Conservation (phyloP, 2,888 invertebrate genomes). For the Serripes groenlandicus region DNA sequence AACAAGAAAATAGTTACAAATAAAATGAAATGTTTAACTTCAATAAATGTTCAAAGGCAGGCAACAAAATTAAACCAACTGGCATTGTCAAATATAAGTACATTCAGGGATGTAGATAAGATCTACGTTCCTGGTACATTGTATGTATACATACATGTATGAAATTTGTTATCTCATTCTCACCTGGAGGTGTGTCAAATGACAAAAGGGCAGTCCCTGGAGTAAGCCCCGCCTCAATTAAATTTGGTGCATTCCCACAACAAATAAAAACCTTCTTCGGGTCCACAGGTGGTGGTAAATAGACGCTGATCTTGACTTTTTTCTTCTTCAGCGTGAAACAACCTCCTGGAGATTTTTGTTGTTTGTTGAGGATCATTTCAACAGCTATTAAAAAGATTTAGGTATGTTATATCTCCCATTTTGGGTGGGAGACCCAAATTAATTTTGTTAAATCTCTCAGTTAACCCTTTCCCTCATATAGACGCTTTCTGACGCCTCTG, state of each 20-base stretch:
- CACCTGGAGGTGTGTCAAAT: slow-evolving; percentile 26
- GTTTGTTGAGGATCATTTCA: slow-evolving; percentile 17
- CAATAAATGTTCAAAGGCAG: too few species aligned
- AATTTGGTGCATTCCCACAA: background rate
- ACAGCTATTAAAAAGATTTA: slow-evolving; percentile 30
- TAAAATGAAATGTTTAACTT: too few species aligned
- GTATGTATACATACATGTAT: too few species aligned
- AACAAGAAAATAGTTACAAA: too few species aligned
- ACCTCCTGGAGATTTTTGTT: background rate
- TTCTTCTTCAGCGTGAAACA: background rate
- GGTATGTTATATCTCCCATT: too few species aligned
- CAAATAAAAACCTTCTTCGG: slow-evolving; percentile 37
- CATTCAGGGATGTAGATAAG: too few species aligned
- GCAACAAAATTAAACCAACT: too few species aligned
- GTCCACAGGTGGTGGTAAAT: slow-evolving; percentile 33
- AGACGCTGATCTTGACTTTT: slow-evolving; percentile 26
- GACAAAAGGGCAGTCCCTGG: slow-evolving; percentile 55
- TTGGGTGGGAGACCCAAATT: background rate
- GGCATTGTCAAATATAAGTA: too few species aligned
- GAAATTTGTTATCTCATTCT: too few species aligned
- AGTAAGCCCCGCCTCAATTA: slow-evolving; percentile 32
- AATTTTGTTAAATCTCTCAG: background rate
- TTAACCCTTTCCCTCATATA: too few species aligned
- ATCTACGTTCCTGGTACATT: too few species aligned
- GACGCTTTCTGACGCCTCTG: too few species aligned